Percentiles rank a stretch among this genome's conserved stretches.
Evolutionary conservation across 2,797 vertebrate genomes (phyloP).

Genomic region (Coilia nasus): DNA sequence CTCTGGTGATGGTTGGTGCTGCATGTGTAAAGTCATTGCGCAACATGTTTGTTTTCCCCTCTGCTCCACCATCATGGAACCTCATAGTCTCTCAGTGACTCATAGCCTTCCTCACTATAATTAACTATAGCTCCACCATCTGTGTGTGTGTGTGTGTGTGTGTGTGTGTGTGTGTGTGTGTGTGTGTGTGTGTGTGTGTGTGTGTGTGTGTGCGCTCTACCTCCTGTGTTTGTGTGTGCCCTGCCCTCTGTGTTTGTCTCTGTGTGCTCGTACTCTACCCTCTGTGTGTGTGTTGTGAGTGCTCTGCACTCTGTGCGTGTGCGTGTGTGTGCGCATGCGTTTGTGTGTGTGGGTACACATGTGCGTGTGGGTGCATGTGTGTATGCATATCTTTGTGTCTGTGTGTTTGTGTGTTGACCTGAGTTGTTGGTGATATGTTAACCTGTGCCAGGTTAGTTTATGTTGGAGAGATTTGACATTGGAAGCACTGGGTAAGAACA

Average conservation of each 20-base stretch:
- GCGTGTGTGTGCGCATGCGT: background rate
- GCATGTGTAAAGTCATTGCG: background rate
- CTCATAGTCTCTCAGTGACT: background rate
- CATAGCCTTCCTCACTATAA: background rate
- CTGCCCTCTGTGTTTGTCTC: no score
- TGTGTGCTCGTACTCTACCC: no score
- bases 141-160: background rate
- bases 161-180: background rate
- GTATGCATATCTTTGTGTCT: no score
- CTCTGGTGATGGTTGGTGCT: background rate
- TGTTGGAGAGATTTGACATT: background rate
- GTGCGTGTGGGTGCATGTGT: no score
- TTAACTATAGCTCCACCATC: background rate
- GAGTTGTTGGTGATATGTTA: background rate
- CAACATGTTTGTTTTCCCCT: conserved; percentile 12
- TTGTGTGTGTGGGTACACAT: no score
- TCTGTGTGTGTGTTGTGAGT: no score
- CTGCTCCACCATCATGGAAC: background rate
- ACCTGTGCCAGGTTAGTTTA: background rate
- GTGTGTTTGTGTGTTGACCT: background rate
- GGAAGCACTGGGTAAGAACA: background rate
- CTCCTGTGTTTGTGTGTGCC: no score
- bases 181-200: background rate
- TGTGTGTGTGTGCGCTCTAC: no score
- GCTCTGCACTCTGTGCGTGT: background rate